A percentile compares a stretch with the other conserved stretches of the same genome.
Evolutionary conservation across 2,888 invertebrate genomes (phyloP).

Genomic region (Monoplex corrugatus): DNA sequence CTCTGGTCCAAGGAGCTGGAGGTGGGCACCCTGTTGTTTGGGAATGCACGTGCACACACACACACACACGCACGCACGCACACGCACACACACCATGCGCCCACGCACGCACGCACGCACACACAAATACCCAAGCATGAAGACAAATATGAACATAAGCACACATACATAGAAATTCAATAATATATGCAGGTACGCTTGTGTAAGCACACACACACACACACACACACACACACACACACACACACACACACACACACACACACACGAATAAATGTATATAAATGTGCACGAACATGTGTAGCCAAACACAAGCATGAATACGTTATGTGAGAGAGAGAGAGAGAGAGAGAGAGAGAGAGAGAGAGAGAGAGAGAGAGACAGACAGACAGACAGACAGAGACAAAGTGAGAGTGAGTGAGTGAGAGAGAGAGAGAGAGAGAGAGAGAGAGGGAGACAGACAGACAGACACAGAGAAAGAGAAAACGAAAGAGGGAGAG

Average conservation of each 20-base stretch:
- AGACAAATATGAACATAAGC: no score
- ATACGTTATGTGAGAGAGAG: background rate
- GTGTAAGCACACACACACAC: constrained; percentile 2
- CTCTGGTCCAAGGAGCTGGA: constrained; percentile 79
- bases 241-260: constrained; percentile 22
- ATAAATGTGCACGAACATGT: no score
- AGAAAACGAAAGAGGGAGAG: background rate
- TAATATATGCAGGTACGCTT: background rate
- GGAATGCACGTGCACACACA: background rate
- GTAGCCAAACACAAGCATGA: no score
- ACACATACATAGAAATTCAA: background rate
- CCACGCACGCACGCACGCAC: background rate
- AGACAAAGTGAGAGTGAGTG: background rate
- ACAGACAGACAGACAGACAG: background rate
- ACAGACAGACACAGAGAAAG: background rate
- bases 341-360: constrained; percentile 17
- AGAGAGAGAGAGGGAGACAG: background rate
- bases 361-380: background rate
- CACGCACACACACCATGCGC: background rate
- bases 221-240: constrained; percentile 3
- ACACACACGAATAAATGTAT: background rate
- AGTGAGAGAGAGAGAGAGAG: background rate
- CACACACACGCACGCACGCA: background rate
- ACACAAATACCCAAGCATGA: background rate
- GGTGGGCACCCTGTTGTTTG: constrained; percentile 69